phyloP scores from a whole-genome alignment of 2,113 vertebrate species.

The Nothobranchius kuhntae region DNA sequence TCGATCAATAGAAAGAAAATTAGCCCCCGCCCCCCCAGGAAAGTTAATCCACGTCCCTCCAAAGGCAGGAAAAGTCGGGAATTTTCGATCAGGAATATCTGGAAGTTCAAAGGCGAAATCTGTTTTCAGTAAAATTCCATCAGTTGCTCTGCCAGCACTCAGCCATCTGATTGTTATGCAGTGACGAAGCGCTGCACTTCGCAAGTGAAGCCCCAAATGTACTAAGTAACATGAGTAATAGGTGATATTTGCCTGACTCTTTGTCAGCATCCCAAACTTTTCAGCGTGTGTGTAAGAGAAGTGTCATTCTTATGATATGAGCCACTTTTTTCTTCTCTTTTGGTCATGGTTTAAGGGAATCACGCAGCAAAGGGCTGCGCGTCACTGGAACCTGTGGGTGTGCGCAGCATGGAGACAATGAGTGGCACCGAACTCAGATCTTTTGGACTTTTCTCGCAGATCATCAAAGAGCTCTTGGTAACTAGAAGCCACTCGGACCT shows the following conservation, averaged over 20 bases:
- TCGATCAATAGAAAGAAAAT: conserved; percentile 13
- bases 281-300: conserved; percentile 58
- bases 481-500: conserved; percentile 31
- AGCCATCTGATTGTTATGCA: conserved; percentile 84
- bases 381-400: conserved; percentile 50
- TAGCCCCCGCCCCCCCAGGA: conserved; percentile 13
- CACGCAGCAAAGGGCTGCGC: conserved; percentile 50
- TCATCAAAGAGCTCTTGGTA: conserved; percentile 45
- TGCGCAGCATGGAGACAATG: conserved; percentile 47
- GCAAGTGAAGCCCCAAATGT: conserved; percentile 80
- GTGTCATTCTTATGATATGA: conserved; percentile 67
- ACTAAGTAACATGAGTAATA: conserved; percentile 84
- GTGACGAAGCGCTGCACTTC: conserved; percentile 80
- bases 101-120: conserved; percentile 76
- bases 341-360: conserved; percentile 64
- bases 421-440: conserved; percentile 42
- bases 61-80: conserved; percentile 27
- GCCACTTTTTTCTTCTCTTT: conserved; percentile 39
- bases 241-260: conserved; percentile 77
- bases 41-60: conserved; percentile 70
- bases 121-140: conserved; percentile 84
- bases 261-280: conserved; percentile 72
- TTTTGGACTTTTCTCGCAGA: conserved; percentile 28
- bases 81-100: conserved; percentile 68
- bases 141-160: conserved; percentile 77